phyloP scores from a whole-genome alignment of 2,888 invertebrate species.

The Ctena decussata region DNA sequence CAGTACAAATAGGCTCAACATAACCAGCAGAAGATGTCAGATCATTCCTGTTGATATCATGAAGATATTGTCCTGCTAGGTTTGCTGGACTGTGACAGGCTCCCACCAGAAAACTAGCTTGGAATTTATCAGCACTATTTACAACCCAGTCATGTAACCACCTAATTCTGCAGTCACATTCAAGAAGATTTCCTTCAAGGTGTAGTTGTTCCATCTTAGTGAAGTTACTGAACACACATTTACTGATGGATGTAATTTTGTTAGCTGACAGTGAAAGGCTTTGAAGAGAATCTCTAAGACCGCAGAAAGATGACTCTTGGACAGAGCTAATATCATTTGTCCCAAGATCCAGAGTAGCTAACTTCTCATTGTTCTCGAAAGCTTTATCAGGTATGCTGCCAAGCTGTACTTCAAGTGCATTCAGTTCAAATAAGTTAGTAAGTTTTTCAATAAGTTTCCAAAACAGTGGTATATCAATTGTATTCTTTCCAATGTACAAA shows the following conservation, averaged over 20 bases:
- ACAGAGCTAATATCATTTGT: conserved; percentile 69
- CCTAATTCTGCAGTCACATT: conserved; percentile 93
- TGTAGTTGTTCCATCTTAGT: conserved; percentile 83
- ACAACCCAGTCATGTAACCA: conserved; percentile 90
- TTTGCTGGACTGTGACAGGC: conserved; percentile 50
- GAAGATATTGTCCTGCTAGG: conserved; percentile 36
- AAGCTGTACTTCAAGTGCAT: conserved; percentile 58
- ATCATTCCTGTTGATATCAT: conserved; percentile 29
- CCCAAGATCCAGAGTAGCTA: conserved; percentile 70
- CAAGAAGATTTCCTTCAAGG: conserved; percentile 93
- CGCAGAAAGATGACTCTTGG: conserved; percentile 73
- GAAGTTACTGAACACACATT: conserved; percentile 76
- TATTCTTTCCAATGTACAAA: conserved; percentile 81
- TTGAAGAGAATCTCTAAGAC: conserved; percentile 71
- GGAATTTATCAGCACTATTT: neutral
- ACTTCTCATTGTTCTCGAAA: conserved; percentile 68
- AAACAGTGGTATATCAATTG: conserved; percentile 50
- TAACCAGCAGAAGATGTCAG: conserved; percentile 45
- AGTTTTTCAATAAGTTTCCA: conserved; percentile 55
- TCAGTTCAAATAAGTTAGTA: conserved; percentile 53
- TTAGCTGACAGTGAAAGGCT: conserved; percentile 69
- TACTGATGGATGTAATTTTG: conserved; percentile 64
- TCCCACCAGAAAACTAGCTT: conserved; percentile 16
- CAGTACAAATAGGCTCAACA: conserved; percentile 43
- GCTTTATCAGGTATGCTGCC: conserved; percentile 71